Conservation (phyloP, 2,888 invertebrate species). For the Microplitis manilae region DNA sequence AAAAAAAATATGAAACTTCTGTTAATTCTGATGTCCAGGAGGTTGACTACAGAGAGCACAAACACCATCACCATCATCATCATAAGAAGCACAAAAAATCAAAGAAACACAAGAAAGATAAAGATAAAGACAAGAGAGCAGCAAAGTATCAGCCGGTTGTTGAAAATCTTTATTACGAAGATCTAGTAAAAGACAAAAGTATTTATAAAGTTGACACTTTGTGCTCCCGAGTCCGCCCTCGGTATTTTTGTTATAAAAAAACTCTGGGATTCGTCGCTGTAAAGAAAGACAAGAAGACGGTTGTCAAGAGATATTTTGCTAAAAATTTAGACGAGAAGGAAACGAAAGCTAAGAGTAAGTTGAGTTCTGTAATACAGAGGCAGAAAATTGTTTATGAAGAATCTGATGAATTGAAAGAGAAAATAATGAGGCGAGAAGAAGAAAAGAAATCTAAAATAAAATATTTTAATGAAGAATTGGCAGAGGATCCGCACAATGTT, state of each 20-base stretch:
- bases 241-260: slow-evolving; percentile 66
- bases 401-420: slow-evolving; percentile 48
- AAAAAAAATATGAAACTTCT: slow-evolving; percentile 30
- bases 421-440: slow-evolving; percentile 65
- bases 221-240: slow-evolving; percentile 77
- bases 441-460: slow-evolving; percentile 73
- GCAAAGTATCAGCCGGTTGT: slow-evolving; percentile 54
- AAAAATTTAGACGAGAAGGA: slow-evolving; percentile 50
- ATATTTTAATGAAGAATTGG: slow-evolving; percentile 73
- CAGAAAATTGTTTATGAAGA: slow-evolving; percentile 24
- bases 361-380: not conserved
- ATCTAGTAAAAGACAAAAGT: slow-evolving; percentile 74
- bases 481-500: slow-evolving; percentile 74
- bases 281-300: slow-evolving; percentile 50
- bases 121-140: slow-evolving; percentile 39
- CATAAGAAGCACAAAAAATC: slow-evolving; percentile 56
- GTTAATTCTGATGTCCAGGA: slow-evolving; percentile 35
- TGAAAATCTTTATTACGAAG: slow-evolving; percentile 75
- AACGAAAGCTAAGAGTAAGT: slow-evolving; percentile 44
- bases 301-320: slow-evolving; percentile 56
- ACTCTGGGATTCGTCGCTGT: slow-evolving; percentile 54
- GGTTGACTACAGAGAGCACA: slow-evolving; percentile 43
- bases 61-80: slow-evolving; percentile 48
- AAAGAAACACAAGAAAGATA: slow-evolving; percentile 55
- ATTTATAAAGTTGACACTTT: slow-evolving; percentile 77